Evolutionary conservation across 2,113 vertebrate genomes (phyloP).

Genomic region (Psephotus haematonotus): DNA sequence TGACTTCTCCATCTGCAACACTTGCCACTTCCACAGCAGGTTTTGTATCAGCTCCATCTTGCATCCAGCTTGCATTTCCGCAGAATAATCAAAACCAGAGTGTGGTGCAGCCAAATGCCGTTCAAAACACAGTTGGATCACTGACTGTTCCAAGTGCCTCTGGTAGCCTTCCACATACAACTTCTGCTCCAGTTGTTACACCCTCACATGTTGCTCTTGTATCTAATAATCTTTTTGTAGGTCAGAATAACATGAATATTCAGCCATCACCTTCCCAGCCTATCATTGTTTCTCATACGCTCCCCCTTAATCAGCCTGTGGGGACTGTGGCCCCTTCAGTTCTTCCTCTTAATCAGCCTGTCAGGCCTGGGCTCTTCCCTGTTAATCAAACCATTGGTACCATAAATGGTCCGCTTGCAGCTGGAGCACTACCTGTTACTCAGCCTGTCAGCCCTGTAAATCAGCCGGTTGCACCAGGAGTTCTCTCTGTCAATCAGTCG

Average conservation of each 20-base stretch:
- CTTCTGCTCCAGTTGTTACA: conserved; percentile 18
- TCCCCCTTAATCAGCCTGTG: conserved; percentile 74
- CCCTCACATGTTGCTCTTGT: conserved; percentile 76
- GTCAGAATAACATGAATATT: conserved; percentile 64
- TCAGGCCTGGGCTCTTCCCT: conserved; percentile 66
- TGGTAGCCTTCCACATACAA: conserved; percentile 49
- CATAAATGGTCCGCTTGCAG: conserved; percentile 32
- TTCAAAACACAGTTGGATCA: neutral
- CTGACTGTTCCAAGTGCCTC: conserved; percentile 50
- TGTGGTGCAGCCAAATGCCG: conserved; percentile 29
- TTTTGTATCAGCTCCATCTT: conserved; percentile 1
- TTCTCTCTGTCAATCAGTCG: conserved; percentile 72
- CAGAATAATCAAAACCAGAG: conserved; percentile 69
- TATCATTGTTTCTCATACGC: conserved; percentile 73
- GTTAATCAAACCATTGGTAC: conserved; percentile 66
- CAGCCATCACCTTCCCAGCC: conserved; percentile 65
- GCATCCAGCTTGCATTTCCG: conserved; percentile 71
- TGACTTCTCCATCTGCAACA: neutral
- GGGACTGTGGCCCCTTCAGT: conserved; percentile 65
- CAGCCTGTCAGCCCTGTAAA: conserved; percentile 68
- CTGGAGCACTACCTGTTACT: conserved; percentile 58
- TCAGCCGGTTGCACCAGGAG: conserved; percentile 21
- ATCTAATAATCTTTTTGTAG: conserved; percentile 73
- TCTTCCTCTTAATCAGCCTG: conserved; percentile 61
- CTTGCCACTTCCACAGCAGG: conserved; percentile 1